Conservation (phyloP, 2,888 invertebrate species). For the Leptothorax acervorum region DNA sequence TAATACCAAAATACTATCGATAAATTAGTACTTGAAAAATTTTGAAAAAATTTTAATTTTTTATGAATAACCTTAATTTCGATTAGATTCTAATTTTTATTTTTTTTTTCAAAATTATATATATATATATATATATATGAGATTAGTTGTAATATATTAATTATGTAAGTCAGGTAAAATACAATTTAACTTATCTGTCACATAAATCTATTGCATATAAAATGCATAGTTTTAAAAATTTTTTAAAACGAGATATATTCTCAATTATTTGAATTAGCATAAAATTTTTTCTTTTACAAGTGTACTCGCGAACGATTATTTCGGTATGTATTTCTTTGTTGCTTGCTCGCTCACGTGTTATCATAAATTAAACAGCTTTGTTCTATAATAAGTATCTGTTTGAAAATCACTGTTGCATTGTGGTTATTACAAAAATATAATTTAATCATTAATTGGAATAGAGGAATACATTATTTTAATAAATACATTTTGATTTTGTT, state of each 20-base stretch:
- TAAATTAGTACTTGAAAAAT: background rate
- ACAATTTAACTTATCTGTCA: slow-evolving; percentile 1
- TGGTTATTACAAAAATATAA: background rate
- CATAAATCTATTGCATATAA: slow-evolving; percentile 10
- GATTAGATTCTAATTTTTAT: slow-evolving; percentile 20
- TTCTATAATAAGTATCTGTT: background rate
- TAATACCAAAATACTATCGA: background rate
- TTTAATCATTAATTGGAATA: slow-evolving; percentile 14
- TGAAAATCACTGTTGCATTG: background rate
- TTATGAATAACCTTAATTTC: background rate
- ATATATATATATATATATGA: background rate
- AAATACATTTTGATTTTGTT: slow-evolving; percentile 18
- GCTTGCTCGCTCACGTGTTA: background rate
- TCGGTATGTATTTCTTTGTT: background rate
- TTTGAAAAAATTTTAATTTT: background rate
- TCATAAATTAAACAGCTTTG: background rate
- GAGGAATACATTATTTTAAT: background rate
- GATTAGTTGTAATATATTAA: background rate
- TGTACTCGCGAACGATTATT: background rate
- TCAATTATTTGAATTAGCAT: background rate
- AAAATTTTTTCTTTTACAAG: background rate
- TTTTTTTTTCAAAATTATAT: no score
- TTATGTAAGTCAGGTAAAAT: background rate
- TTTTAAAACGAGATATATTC: background rate
- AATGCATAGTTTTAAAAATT: background rate